Conservation (phyloP, 1,140 invertebrate genomes). For the Teleogryllus occipitalis region DNA sequence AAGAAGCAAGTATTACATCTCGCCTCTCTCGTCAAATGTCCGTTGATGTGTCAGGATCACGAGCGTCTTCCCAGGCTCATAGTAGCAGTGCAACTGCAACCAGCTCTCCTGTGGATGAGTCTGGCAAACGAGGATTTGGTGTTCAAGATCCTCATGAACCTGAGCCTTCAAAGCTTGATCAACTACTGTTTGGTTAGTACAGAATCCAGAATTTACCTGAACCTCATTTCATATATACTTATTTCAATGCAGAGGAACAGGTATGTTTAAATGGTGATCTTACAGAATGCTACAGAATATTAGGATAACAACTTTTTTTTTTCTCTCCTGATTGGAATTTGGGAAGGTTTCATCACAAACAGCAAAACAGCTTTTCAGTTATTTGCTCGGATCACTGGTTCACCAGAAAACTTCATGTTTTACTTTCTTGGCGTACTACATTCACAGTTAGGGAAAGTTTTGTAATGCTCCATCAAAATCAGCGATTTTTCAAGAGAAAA, state of each 20-base stretch:
- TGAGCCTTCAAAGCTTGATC: slow-evolving; percentile 39
- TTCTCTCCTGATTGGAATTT: no score
- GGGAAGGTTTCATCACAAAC: no score
- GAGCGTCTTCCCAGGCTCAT: neutral
- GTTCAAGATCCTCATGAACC: slow-evolving; percentile 17
- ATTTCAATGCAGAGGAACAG: neutral
- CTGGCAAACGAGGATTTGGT: slow-evolving; percentile 29
- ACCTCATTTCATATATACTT: neutral
- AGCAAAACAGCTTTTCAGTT: no score
- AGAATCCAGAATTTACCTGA: neutral
- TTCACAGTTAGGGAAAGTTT: no score
- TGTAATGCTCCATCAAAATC: no score
- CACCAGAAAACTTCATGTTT: no score
- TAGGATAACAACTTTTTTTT: neutral
- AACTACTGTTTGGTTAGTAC: slow-evolving; percentile 35
- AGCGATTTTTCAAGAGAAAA: no score
- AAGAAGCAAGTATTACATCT: no score
- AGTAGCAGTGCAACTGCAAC: slow-evolving; percentile 32
- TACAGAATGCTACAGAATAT: neutral
- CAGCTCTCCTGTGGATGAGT: slow-evolving; percentile 39
- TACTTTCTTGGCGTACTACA: no score
- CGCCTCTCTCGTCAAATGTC: neutral
- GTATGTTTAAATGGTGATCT: neutral
- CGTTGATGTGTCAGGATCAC: neutral
- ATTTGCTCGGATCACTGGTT: no score